phyloP scores from a whole-genome alignment of 2,888 invertebrate genomes.

The Leptodirus hochenwartii region DNA sequence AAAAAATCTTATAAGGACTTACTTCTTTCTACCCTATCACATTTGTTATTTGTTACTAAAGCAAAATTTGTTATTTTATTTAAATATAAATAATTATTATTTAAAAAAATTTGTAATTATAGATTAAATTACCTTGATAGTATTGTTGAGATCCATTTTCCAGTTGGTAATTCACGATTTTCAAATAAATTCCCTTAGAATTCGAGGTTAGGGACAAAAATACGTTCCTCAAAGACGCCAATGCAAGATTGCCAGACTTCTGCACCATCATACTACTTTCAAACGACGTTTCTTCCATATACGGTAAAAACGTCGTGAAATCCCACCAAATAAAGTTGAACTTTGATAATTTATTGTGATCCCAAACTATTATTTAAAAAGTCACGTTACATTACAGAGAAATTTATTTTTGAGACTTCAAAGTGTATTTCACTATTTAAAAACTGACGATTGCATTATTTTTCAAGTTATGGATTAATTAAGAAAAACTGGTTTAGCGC shows the following conservation, averaged over 20 bases:
- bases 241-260: slow-evolving; percentile 54
- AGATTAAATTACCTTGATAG: slow-evolving; percentile 47
- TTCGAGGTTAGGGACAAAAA: slow-evolving; percentile 80
- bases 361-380: slow-evolving; percentile 90
- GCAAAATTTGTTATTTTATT: too few species aligned
- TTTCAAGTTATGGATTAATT: too few species aligned
- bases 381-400: too few species aligned
- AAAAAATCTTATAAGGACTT: too few species aligned
- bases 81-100: too few species aligned
- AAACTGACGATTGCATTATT: too few species aligned
- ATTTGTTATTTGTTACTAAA: too few species aligned
- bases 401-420: too few species aligned
- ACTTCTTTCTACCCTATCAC: too few species aligned
- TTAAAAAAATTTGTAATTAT: too few species aligned
- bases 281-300: slow-evolving; percentile 67
- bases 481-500: too few species aligned
- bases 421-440: too few species aligned
- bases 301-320: slow-evolving; percentile 67
- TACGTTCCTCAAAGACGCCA: slow-evolving; percentile 77
- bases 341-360: slow-evolving; percentile 64
- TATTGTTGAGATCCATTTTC: slow-evolving; percentile 49
- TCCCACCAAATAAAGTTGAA: slow-evolving; percentile 89
- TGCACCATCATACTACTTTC: slow-evolving; percentile 72
- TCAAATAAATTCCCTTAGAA: slow-evolving; percentile 65
- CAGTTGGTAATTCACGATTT: slow-evolving; percentile 67